Evolutionary conservation across 2,113 vertebrate species (phyloP).

Genomic region (Hydropotes inermis): DNA sequence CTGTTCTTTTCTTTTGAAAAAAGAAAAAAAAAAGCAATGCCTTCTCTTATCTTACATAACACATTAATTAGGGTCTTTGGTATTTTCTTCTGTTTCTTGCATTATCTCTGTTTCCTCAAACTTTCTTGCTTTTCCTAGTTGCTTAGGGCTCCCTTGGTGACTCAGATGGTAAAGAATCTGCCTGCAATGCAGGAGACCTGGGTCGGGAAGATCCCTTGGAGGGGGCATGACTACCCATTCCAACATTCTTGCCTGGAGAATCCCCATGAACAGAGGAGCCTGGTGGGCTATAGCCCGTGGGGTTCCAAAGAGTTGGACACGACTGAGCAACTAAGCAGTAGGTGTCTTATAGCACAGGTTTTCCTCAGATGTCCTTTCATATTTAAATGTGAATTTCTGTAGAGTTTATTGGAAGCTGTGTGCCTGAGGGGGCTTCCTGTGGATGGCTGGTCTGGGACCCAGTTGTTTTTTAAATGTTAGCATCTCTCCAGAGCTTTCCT

Average conservation of each 20-base stretch:
- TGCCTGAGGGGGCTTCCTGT: not conserved
- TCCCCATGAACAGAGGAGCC: not conserved
- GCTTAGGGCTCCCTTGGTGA: not conserved
- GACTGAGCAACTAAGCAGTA: rapidly evolving
- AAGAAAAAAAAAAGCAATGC: not conserved
- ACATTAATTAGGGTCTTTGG: not conserved
- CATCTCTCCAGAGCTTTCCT: not conserved
- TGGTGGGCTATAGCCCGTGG: rapidly evolving
- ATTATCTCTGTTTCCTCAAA: not conserved
- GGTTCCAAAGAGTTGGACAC: rapidly evolving
- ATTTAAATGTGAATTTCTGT: not conserved
- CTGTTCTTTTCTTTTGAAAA: not conserved
- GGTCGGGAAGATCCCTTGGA: not conserved
- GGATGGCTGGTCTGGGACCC: not conserved
- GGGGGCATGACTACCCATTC: not conserved
- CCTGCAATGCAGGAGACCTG: not conserved
- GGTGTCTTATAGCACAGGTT: not conserved
- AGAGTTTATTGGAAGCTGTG: not conserved
- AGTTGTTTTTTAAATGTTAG: not conserved
- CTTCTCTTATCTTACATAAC: not conserved
- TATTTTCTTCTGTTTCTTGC: not conserved
- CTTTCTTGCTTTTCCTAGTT: not conserved
- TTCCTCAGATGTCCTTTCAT: not conserved
- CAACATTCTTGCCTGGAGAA: not conserved
- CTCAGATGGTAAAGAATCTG: not conserved